Percentiles rank a stretch among this genome's conserved stretches.
Evolutionary conservation across 2,888 invertebrate genomes (phyloP).

Genomic region (Perizoma flavofasciatum): DNA sequence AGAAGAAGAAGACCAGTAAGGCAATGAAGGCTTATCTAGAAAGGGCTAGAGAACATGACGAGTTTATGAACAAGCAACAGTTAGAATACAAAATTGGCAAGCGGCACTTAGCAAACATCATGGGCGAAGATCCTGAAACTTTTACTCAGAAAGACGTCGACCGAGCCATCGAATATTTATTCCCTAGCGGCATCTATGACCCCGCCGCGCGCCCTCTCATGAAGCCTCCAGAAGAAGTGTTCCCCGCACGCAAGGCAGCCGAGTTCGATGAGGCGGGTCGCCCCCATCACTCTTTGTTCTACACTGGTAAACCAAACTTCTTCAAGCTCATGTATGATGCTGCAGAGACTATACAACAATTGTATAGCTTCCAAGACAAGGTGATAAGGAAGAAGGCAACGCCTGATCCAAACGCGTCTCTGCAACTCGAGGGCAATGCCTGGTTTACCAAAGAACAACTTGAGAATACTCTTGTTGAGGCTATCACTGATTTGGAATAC

Average conservation of each 20-base stretch:
- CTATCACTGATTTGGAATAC: constrained; percentile 87
- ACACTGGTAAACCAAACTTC: constrained; percentile 94
- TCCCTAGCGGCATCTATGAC: constrained; percentile 96
- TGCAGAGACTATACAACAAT: constrained; percentile 86
- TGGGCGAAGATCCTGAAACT: constrained; percentile 96
- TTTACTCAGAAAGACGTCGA: constrained; percentile 95
- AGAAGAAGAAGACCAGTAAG: constrained; percentile 89
- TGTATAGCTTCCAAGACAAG: constrained; percentile 88
- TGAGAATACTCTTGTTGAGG: constrained; percentile 86
- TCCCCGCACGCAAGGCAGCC: constrained; percentile 92
- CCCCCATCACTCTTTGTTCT: constrained; percentile 96
- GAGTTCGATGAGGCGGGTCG: constrained; percentile 96
- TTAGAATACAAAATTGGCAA: constrained; percentile 95
- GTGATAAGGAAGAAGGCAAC: constrained; percentile 85
- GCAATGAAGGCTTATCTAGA: constrained; percentile 96
- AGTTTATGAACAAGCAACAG: constrained; percentile 91
- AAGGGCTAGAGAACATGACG: constrained; percentile 90
- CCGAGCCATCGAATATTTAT: constrained; percentile 95
- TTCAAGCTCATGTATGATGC: constrained; percentile 92
- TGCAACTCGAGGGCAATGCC: constrained; percentile 66
- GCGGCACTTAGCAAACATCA: constrained; percentile 98
- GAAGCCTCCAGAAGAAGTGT: constrained; percentile 95
- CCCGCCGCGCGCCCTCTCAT: constrained; percentile 93
- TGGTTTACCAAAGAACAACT: constrained; percentile 88
- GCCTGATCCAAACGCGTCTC: constrained; percentile 83